Conservation (phyloP, 2,888 invertebrate species). For the Thumatha senex region DNA sequence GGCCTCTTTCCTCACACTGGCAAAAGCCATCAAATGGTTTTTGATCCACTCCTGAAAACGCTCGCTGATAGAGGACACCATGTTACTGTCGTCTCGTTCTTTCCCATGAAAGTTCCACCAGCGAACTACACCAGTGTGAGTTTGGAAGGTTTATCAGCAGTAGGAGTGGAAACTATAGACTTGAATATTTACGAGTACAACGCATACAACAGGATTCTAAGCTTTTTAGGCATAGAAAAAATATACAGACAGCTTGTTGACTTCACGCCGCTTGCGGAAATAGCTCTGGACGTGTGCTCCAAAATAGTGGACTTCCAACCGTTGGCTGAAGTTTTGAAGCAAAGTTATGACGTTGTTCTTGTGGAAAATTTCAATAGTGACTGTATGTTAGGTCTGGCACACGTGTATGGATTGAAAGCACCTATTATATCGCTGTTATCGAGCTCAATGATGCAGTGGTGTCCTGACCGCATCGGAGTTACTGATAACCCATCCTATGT, state of each 20-base stretch:
- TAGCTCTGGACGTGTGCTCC: slow-evolving; percentile 64
- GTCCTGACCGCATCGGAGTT: slow-evolving; percentile 66
- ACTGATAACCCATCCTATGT: slow-evolving; percentile 79
- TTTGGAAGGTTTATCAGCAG: slow-evolving; percentile 62
- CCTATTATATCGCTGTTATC: slow-evolving; percentile 84
- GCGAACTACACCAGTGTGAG: slow-evolving; percentile 72
- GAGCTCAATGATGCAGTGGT: slow-evolving; percentile 84
- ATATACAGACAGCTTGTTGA: slow-evolving; percentile 51
- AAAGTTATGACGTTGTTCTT: slow-evolving; percentile 85
- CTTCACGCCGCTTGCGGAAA: slow-evolving; percentile 54
- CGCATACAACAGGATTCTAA: slow-evolving; percentile 41
- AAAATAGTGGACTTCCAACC: slow-evolving; percentile 64
- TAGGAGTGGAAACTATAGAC: slow-evolving; percentile 63
- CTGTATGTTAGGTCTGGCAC: slow-evolving; percentile 84
- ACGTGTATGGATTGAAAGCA: slow-evolving; percentile 75
- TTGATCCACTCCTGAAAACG: slow-evolving; percentile 79
- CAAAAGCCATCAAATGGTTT: slow-evolving; percentile 85
- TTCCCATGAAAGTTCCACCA: slow-evolving; percentile 75
- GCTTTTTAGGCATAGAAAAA: slow-evolving; percentile 49
- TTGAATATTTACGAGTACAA: slow-evolving; percentile 60
- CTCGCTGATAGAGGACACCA: slow-evolving; percentile 84
- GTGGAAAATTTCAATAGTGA: slow-evolving; percentile 86
- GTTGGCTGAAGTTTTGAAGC: slow-evolving; percentile 58
- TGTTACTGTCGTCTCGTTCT: slow-evolving; percentile 84
- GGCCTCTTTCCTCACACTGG: slow-evolving; percentile 84